Percentiles rank a stretch among this genome's conserved stretches.
Evolutionary conservation across 2,113 vertebrate genomes (phyloP).

Genomic region (Ictalurus furcatus): DNA sequence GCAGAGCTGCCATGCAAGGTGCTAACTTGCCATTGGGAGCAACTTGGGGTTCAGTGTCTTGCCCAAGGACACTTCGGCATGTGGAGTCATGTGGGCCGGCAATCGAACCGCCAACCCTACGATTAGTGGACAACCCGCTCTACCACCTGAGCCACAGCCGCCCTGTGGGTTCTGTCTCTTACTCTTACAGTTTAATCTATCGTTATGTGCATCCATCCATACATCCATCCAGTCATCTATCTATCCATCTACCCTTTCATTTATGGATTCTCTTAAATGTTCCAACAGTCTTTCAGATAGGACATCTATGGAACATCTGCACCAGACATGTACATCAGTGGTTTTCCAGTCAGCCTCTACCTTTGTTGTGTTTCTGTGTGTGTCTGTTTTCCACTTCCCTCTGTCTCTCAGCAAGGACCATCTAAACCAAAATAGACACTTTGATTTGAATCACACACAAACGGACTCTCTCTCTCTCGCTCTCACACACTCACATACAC

Average conservation of each 20-base stretch:
- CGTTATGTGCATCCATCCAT: not conserved
- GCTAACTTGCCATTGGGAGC: too few species aligned
- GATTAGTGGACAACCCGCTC: too few species aligned
- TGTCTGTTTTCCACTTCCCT: conserved; percentile 44
- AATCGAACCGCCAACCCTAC: too few species aligned
- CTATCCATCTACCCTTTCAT: not conserved
- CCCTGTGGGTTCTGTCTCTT: not conserved
- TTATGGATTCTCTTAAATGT: not conserved
- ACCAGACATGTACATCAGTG: not conserved
- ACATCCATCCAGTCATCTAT: not conserved
- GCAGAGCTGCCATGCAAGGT: too few species aligned
- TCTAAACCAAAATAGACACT: conserved; percentile 57
- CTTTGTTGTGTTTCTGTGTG: not conserved
- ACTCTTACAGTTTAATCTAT: not conserved
- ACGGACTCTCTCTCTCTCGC: not conserved
- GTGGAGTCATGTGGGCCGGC: too few species aligned
- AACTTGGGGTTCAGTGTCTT: too few species aligned
- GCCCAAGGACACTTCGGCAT: too few species aligned
- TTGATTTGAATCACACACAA: conserved; percentile 53
- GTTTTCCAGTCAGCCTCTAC: conserved; percentile 11
- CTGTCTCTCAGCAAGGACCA: conserved; percentile 34
- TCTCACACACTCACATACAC: conserved; percentile 17
- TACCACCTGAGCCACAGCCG: too few species aligned
- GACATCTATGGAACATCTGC: not conserved
- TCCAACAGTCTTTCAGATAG: not conserved